These are phyloP conservation scores for Nothobranchius kuhntae DNA, from an alignment of 2,113 vertebrate species.

Conservation along the genomic window DNA sequence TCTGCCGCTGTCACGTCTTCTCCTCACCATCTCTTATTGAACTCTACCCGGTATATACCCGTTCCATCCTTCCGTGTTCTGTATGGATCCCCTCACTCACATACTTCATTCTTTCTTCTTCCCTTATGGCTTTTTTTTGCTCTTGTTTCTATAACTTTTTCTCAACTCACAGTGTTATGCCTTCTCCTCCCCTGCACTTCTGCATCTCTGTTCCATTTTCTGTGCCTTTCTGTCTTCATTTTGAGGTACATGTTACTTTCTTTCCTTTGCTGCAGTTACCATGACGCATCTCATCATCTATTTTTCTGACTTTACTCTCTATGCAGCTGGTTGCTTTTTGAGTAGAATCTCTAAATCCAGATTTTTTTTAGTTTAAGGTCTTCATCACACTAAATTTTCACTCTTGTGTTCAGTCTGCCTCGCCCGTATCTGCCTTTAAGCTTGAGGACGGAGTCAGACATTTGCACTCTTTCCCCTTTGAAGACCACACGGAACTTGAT, in stretches of 20 bases:
- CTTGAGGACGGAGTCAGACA: neutral
- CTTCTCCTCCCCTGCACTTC: neutral
- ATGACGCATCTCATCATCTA: slow-evolving; percentile 15
- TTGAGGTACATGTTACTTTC: slow-evolving; percentile 8
- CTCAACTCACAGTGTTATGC: slow-evolving; percentile 1
- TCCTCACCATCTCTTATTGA: slow-evolving; percentile 15
- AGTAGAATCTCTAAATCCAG: neutral
- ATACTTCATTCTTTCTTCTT: neutral
- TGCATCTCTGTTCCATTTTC: slow-evolving; percentile 7
- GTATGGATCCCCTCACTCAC: slow-evolving; percentile 7
- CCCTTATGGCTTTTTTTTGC: slow-evolving; percentile 5
- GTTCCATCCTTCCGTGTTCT: neutral
- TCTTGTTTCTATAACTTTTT: neutral
- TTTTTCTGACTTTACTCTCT: neutral
- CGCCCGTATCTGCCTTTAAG: neutral
- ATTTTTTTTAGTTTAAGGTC: neutral
- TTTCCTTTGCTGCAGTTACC: slow-evolving; percentile 12
- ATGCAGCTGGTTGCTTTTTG: neutral
- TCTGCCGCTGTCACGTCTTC: slow-evolving; percentile 25
- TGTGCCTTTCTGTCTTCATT: slow-evolving; percentile 22
- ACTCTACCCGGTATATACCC: slow-evolving; percentile 2
- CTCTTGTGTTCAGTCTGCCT: slow-evolving; percentile 19
- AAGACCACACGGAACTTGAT: slow-evolving; percentile 28
- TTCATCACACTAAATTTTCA: neutral
- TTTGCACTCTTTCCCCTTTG: slow-evolving; percentile 3